These are phyloP conservation scores for Philotrypesis tridentata DNA, from an alignment of 1,140 invertebrate genomes.

Conservation along the genomic window DNA sequence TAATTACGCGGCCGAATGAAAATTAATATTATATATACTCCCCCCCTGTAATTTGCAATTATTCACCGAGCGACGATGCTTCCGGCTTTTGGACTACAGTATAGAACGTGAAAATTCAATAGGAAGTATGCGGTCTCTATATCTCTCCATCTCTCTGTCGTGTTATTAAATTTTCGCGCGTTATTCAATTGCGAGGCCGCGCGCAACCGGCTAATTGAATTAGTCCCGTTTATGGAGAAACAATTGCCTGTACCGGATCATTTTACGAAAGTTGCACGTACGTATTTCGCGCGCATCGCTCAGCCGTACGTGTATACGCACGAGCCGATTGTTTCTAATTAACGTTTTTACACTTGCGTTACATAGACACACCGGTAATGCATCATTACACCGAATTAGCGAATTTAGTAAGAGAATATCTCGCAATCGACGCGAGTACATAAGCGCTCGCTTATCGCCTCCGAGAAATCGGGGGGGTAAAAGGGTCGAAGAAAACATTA, in stretches of 20 bases:
- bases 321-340: background rate
- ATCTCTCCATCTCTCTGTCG: background rate
- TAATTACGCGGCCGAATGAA: background rate
- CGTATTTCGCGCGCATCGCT: background rate
- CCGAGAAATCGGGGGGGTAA: too few relatives aligned
- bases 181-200: background rate
- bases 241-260: background rate
- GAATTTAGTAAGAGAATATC: too few relatives aligned
- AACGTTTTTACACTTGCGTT: background rate
- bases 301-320: too few relatives aligned
- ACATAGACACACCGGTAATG: too few relatives aligned
- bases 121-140: background rate
- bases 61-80: background rate
- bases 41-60: background rate
- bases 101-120: background rate
- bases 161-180: background rate
- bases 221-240: background rate
- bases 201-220: background rate
- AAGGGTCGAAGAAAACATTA: too few relatives aligned
- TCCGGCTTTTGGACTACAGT: background rate
- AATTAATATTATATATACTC: too few relatives aligned
- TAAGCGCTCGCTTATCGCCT: too few relatives aligned
- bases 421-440: too few relatives aligned
- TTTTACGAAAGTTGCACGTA: background rate
- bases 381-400: too few relatives aligned